Conservation (phyloP, 2,888 invertebrate genomes). For the Sisyra nigra region DNA sequence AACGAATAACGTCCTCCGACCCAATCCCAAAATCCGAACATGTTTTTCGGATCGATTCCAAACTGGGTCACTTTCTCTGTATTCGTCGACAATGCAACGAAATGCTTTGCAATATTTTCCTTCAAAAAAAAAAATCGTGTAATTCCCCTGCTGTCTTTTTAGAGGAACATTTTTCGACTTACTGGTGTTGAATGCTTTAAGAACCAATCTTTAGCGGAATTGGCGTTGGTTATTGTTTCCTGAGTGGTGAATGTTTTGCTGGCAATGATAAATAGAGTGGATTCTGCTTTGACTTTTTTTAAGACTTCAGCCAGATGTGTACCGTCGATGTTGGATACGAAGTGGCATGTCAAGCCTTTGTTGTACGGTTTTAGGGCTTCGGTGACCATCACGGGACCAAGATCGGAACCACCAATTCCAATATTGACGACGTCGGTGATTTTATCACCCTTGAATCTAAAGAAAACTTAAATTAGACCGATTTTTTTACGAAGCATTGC, state of each 20-base stretch:
- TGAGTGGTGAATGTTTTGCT: conserved; percentile 99
- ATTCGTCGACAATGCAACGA: conserved; percentile 96
- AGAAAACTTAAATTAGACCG: conserved; percentile 13
- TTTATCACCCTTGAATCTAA: conserved; percentile 71
- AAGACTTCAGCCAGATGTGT: conserved; percentile 92
- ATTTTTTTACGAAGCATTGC: too few relatives aligned
- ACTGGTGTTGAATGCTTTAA: conserved; percentile 73
- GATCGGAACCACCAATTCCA: conserved; percentile 97
- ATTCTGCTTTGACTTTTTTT: conserved; percentile 79
- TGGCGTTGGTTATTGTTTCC: conserved; percentile 98
- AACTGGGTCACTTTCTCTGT: conserved; percentile 86
- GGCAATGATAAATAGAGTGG: conserved; percentile 93
- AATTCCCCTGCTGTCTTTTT: not conserved
- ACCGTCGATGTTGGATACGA: conserved; percentile 98
- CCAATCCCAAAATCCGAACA: conserved; percentile 99
- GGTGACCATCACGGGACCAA: conserved; percentile 98
- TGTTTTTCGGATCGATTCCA: conserved; percentile 92
- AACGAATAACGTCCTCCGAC: conserved; percentile 95
- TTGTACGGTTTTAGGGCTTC: conserved; percentile 90
- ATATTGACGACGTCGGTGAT: conserved; percentile 98
- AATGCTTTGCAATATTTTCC: conserved; percentile 84
- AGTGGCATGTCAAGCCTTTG: conserved; percentile 76
- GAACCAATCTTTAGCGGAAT: conserved; percentile 95
- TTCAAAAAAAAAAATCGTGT: conserved; percentile 31
- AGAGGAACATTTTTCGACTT: conserved; percentile 21